phyloP scores from a whole-genome alignment of 2,797 vertebrate species.

The Crocidura indochinensis region DNA sequence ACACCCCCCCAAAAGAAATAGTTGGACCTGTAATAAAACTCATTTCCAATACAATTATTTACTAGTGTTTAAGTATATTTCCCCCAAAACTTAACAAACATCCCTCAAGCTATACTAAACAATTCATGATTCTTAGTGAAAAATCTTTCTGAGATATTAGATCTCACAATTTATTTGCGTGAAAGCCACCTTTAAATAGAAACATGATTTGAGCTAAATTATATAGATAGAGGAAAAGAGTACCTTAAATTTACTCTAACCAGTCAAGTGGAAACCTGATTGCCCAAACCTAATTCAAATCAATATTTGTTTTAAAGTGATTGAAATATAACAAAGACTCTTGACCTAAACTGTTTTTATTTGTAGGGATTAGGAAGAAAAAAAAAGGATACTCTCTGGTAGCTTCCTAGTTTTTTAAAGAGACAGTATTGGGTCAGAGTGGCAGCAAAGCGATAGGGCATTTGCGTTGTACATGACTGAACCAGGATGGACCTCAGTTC shows the following conservation, averaged over 20 bases:
- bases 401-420: too few species aligned
- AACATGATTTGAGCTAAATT: slow-evolving; percentile 80
- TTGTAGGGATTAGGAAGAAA: too few species aligned
- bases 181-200: slow-evolving; percentile 78
- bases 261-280: slow-evolving; percentile 46
- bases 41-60: slow-evolving; percentile 54
- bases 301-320: slow-evolving; percentile 80
- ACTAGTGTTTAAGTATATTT: neutral
- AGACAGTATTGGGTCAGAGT: too few species aligned
- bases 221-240: slow-evolving; percentile 39
- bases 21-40: neutral
- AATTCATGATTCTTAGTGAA: slow-evolving; percentile 65
- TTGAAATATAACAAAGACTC: slow-evolving; percentile 54
- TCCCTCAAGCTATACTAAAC: neutral
- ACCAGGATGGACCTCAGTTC: too few species aligned
- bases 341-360: slow-evolving; percentile 84
- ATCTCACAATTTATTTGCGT: slow-evolving; percentile 66
- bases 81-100: slow-evolving; percentile 53
- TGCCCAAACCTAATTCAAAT: slow-evolving; percentile 79
- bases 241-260: slow-evolving; percentile 78
- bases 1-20: neutral
- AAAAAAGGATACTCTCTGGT: too few species aligned
- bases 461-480: too few species aligned
- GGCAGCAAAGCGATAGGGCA: too few species aligned
- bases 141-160: slow-evolving; percentile 65